These are phyloP conservation scores for Limenitis camilla DNA, from an alignment of 2,888 invertebrate genomes.

Conservation along the genomic window DNA sequence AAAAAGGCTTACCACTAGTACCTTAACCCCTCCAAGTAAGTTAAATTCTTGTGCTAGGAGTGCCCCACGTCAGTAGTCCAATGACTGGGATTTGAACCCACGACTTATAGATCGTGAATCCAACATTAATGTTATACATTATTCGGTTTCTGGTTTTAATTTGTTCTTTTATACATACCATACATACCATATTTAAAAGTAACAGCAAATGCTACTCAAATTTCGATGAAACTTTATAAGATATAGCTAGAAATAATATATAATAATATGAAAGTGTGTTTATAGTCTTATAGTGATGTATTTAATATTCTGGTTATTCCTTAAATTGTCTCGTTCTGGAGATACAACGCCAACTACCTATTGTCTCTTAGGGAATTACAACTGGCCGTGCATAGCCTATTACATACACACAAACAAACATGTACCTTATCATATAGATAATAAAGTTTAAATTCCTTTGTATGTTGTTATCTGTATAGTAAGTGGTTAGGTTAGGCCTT, in stretches of 20 bases:
- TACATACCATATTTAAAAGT: no score
- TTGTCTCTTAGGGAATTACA: constrained; percentile 66
- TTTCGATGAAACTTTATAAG: no score
- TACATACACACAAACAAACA: constrained; percentile 30
- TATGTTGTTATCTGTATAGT: neutral
- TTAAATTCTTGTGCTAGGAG: no score
- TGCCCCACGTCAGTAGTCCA: no score
- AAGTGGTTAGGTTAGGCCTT: neutral
- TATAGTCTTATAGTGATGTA: constrained; percentile 23
- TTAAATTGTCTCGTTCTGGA: constrained; percentile 65
- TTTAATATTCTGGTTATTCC: constrained; percentile 62
- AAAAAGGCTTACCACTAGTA: no score
- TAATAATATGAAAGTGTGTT: constrained; percentile 12
- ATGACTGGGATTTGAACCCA: no score
- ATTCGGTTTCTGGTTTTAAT: no score
- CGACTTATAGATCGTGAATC: no score
- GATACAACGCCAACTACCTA: constrained; percentile 67
- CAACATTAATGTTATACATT: no score
- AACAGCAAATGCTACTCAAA: no score
- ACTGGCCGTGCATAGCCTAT: constrained; percentile 53
- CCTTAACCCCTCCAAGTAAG: no score
- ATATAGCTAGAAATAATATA: neutral
- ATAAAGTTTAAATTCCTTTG: constrained; percentile 22
- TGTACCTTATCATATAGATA: constrained; percentile 14
- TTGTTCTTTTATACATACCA: no score